Base-by-base conservation (phyloP, 2,113 vertebrate species). In the Odontophorus gujanensis region DNA sequence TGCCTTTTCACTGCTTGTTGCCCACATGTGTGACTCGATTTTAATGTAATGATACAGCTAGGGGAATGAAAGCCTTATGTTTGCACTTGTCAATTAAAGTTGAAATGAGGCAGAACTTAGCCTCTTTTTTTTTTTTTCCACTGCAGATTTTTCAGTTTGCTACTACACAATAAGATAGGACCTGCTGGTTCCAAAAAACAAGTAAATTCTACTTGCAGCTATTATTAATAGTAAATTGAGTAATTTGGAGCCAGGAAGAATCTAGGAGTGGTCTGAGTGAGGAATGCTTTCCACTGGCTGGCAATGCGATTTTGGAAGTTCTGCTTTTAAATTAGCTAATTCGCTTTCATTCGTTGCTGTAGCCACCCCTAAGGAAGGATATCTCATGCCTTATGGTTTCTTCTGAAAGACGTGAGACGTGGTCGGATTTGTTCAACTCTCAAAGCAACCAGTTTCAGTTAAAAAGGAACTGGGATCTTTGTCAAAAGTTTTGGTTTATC, bases 21-120 rank as follows among this genome's bases (percentile, higher is more conserved):
- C 94, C 89, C 78, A 95, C 95, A 93, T 4, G 8, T 67, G 81
- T 82, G 87, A 96, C 76, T 67, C 74, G 47, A 90, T 90, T 90
- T 95, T 83, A 86, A 89, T 82, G 85, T 87, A 77, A 93, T 53
- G 67, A 87, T 63, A 83, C 78, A 89, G 92, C 88, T 87, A 92
- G 85, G 90, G 91, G 82, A 95, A 93, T 13, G 76, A 90, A 55
- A 67, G 72, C 93, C 90, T 96, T 95, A 93, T 96, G 88, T 96
- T 96, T 96, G 90, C 93, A 94, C 92, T 95, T 91, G 96, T 96
- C 93, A 94, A 78, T 93, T 95, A 94, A 94, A 68, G 87, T 47
- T 90, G 88, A 95, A 91, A 95, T 36, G 59, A 85, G 50, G 85
- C 85, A 96, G 80, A 50, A 63, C 91, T 87, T 83, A 81, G 57